A percentile compares a stretch with the other conserved stretches of the same genome.
These are phyloP conservation scores for Pavo muticus DNA, from an alignment of 2,113 vertebrate species.

Conservation along the genomic window DNA sequence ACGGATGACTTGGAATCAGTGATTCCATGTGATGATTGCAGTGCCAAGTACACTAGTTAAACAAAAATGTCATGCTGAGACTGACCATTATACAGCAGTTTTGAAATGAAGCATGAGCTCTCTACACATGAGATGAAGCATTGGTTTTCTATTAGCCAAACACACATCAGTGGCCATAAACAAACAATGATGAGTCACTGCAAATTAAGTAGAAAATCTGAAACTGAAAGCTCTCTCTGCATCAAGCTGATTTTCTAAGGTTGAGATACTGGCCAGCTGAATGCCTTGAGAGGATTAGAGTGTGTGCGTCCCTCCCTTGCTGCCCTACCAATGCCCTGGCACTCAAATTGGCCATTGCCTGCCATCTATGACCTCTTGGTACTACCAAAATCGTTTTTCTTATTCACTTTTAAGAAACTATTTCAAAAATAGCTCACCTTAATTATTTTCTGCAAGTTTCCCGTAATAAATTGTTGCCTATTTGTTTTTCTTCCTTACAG, in stretches of 20 bases:
- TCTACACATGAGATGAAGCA: conserved; percentile 31
- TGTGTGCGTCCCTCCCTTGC: neutral
- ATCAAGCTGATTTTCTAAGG: neutral
- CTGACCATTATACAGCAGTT: conserved; percentile 23
- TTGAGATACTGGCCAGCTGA: neutral
- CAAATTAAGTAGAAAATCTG: conserved; percentile 62
- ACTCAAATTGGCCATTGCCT: neutral
- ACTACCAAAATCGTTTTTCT: neutral
- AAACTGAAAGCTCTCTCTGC: conserved; percentile 39
- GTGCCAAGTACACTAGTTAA: conserved; percentile 36
- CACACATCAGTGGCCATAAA: conserved; percentile 20
- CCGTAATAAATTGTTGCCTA: neutral
- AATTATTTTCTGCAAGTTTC: neutral
- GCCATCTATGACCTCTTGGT: rapidly evolving
- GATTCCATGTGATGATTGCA: neutral
- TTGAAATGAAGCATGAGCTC: conserved; percentile 48
- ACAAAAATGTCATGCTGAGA: conserved; percentile 18
- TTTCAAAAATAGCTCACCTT: conserved; percentile 5
- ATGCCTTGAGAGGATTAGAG: neutral
- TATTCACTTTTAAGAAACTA: neutral
- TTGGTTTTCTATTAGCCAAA: conserved; percentile 38
- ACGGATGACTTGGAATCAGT: conserved; percentile 11
- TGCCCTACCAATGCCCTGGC: neutral
- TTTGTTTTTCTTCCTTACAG: conserved; percentile 4
- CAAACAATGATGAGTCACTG: conserved; percentile 54